phyloP scores from a whole-genome alignment of 2,113 vertebrate species.

The Elaphurus davidianus region DNA sequence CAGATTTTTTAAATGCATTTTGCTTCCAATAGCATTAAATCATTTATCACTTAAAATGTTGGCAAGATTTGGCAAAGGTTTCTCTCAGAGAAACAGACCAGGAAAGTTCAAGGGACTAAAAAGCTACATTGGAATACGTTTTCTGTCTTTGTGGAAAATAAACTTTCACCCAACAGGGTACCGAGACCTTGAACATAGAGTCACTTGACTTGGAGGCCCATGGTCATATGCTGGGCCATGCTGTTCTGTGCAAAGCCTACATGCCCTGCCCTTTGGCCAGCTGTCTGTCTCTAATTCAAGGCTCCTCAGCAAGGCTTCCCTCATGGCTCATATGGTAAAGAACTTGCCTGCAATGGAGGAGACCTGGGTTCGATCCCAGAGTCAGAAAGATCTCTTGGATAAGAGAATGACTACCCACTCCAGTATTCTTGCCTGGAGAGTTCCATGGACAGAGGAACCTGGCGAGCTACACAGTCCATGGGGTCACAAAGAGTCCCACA shows the following conservation, averaged over 20 bases:
- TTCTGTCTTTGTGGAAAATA: conserved; percentile 41
- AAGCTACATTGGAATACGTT: conserved; percentile 64
- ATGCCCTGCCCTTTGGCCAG: accelerated
- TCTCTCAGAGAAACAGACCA: not conserved
- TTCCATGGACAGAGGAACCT: not conserved
- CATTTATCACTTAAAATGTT: conserved; percentile 67
- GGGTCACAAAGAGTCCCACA: not conserved
- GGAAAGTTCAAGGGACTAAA: conserved; percentile 22
- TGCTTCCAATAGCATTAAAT: conserved; percentile 32
- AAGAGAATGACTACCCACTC: not conserved
- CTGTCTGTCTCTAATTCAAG: not conserved
- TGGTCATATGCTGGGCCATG: too few relatives aligned
- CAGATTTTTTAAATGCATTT: not conserved
- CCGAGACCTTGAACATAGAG: not conserved
- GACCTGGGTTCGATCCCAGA: not conserved
- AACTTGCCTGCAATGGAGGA: not conserved
- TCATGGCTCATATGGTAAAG: not conserved
- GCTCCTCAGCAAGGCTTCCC: not conserved
- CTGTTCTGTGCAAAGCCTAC: not conserved
- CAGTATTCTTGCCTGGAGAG: not conserved
- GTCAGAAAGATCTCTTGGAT: not conserved
- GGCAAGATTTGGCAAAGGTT: conserved; percentile 21
- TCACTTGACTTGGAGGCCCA: not conserved
- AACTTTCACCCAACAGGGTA: not conserved
- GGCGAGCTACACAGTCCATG: not conserved